Conservation (phyloP, 2,888 invertebrate genomes). For the Crioceris asparagi region DNA sequence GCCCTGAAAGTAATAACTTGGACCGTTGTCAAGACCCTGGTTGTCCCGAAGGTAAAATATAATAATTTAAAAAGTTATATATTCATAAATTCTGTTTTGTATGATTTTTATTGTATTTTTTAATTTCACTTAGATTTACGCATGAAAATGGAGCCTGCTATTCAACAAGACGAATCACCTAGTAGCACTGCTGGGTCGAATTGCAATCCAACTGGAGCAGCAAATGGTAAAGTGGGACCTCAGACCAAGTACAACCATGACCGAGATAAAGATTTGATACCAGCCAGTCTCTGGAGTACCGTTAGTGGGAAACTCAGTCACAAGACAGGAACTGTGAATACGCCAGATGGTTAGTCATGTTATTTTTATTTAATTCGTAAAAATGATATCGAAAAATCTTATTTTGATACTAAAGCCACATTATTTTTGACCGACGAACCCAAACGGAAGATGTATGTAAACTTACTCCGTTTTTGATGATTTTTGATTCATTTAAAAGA, state of each 20-base stretch:
- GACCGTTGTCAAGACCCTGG: conserved; percentile 36
- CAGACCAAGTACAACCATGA: conserved; percentile 40
- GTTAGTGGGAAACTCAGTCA: conserved; percentile 41
- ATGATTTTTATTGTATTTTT: conserved; percentile 6
- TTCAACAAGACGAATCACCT: conserved; percentile 32
- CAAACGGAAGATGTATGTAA: too few species aligned
- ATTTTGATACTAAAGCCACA: too few species aligned
- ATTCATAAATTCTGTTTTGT: background rate
- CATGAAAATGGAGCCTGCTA: conserved; percentile 54
- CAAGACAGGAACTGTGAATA: conserved; percentile 71
- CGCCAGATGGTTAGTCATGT: conserved; percentile 74
- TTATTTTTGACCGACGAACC: too few species aligned
- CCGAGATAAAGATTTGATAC: conserved; percentile 42
- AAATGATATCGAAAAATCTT: too few species aligned
- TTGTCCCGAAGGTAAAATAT: conserved; percentile 40
- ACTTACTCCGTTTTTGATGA: too few species aligned
- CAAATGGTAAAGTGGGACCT: conserved; percentile 20
- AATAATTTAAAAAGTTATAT: background rate
- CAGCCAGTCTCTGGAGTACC: conserved; percentile 45
- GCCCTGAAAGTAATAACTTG: conserved; percentile 37
- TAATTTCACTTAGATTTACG: conserved; percentile 71
- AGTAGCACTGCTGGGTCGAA: conserved; percentile 31
- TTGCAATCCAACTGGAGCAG: conserved; percentile 30
- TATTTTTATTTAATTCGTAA: too few species aligned
- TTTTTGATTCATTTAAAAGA: too few species aligned